A percentile compares a stretch with the other conserved stretches of the same genome.
Conservation (phyloP, 2,797 vertebrate species). For the Acanthis flammea region DNA sequence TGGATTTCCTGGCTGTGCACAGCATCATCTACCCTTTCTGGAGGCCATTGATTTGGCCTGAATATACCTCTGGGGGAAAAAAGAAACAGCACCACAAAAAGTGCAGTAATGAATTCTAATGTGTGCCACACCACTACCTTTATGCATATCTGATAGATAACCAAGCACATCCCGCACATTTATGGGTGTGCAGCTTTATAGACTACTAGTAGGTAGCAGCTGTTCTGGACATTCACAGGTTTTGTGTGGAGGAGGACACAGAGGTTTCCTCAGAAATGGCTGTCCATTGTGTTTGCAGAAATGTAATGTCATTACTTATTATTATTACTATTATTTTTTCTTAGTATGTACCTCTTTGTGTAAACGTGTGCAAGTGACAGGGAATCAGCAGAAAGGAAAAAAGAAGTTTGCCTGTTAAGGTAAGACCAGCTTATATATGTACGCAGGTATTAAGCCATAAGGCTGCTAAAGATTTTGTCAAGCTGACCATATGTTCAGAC, state of each 20-base stretch:
- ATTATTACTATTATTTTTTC: neutral
- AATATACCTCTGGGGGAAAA: neutral
- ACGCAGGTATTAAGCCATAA: neutral
- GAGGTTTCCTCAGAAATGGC: neutral
- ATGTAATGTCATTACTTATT: neutral
- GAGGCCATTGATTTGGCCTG: neutral
- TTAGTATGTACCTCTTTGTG: neutral
- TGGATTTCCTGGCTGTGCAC: neutral
- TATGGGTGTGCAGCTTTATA: constrained; percentile 1
- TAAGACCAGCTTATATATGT: neutral
- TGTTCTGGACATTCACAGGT: neutral
- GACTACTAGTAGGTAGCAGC: neutral
- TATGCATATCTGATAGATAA: constrained; percentile 5
- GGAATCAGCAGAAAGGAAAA: neutral
- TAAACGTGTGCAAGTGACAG: neutral
- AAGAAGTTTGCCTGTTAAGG: neutral
- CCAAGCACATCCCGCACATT: neutral
- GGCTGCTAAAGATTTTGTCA: neutral
- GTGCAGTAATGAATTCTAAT: neutral
- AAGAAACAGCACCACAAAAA: neutral
- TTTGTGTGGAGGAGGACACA: neutral
- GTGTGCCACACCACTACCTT: neutral
- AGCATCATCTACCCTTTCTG: neutral
- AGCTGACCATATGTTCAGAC: neutral
- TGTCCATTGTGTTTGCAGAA: neutral